Evolutionary conservation across 2,113 vertebrate genomes (phyloP).

Genomic region (Tapirus terrestris): DNA sequence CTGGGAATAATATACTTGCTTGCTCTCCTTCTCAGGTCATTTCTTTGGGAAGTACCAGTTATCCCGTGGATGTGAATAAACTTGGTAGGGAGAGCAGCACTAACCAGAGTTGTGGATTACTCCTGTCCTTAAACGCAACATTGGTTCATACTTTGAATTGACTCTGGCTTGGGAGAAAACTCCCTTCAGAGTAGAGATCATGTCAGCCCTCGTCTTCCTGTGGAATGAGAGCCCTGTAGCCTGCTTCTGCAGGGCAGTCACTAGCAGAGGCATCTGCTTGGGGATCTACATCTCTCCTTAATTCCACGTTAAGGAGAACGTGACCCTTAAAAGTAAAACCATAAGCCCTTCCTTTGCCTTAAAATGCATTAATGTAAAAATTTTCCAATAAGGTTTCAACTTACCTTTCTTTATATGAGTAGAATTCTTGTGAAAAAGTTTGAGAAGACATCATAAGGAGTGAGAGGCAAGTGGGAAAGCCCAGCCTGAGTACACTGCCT

Average conservation of each 20-base stretch:
- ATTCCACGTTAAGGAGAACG: not conserved
- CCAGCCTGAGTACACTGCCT: no score
- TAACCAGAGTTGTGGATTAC: not conserved
- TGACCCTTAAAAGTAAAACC: not conserved
- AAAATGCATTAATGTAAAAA: conserved; percentile 5
- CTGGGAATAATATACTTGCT: not conserved
- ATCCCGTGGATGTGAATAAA: not conserved
- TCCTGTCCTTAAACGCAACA: not conserved
- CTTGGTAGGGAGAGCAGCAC: not conserved
- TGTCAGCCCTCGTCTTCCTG: not conserved
- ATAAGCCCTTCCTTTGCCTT: conserved; percentile 21
- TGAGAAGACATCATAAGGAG: not conserved
- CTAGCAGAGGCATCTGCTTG: not conserved
- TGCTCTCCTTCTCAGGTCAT: not conserved
- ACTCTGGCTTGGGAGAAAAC: not conserved
- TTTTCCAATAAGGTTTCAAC: not conserved
- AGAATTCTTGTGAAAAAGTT: not conserved
- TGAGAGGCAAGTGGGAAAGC: not conserved
- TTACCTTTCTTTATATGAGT: not conserved
- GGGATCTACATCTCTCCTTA: not conserved
- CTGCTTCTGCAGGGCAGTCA: not conserved
- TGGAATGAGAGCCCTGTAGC: not conserved
- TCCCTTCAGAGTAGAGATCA: not conserved
- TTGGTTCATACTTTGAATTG: not conserved
- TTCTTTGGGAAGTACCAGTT: not conserved